Base-by-base conservation (phyloP, 2,888 invertebrate species). In the Limulus polyphemus region DNA sequence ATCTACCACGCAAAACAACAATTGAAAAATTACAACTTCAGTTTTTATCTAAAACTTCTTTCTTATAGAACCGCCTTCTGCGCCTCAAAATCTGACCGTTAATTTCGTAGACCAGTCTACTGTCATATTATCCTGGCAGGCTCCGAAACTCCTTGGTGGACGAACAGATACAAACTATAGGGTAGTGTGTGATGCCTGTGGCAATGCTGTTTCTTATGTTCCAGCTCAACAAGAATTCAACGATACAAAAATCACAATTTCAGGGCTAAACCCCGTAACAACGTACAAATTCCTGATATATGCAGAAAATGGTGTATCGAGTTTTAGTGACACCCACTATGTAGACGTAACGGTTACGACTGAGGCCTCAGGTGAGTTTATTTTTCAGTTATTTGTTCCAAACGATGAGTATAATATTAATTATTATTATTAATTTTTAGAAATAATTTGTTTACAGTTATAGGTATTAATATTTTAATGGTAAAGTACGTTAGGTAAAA, bases 51-150 rank as follows among this genome's bases (percentile, higher is more conserved):
- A 32, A 32, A n/a, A n/a, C n/a, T n/a, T n/a, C n/a, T 7, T 32
- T 32, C 3, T 2, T 2, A 32, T 77, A 81, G 93, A 91, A 75
- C 92, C 94, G 59, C 95, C 95, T 9, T 85, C 89, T n/a, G 87
- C 90, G 52, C 94, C 95, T 13, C 86, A 86, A 72, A 92, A 94
- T 77, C 80, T 95, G 60, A 88, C 90, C 7, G 85, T 91, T 3
- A 85, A 86, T 69, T 90, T 89, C 79, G 86, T 90, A 69, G 93
- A 94, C 75, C 93, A 94, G 77, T 90, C 90, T 49, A 91, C 90
- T 61, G 92, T 94, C 65, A 87, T 89, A 67, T 78, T 97, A 59
- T 86, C 88, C 32, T 97, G 97, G 97, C 84, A 83, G 73, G 82
- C 87, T 14, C 94, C 95, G 7, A 81, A 83, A 70, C 83, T 83